A percentile compares a stretch with the other conserved stretches of the same genome.
Conservation (phyloP, 2,797 vertebrate genomes). For the Tokudaia tokunoshimensis region DNA sequence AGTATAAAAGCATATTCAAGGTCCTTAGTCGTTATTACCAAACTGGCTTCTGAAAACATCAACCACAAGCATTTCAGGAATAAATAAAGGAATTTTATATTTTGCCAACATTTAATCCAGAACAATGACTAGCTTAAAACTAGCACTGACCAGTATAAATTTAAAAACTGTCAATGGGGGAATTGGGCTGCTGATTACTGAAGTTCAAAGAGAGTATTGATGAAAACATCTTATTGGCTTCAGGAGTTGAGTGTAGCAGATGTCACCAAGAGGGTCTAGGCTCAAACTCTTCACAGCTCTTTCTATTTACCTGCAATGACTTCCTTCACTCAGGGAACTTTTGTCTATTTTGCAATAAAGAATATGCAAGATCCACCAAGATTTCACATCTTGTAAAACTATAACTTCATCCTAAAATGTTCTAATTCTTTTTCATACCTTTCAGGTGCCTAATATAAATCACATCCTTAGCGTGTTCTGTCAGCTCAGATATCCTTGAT, state of each 20-base stretch:
- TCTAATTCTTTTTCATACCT: not conserved
- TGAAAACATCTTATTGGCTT: not conserved
- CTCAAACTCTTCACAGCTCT: not conserved
- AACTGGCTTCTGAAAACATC: not conserved
- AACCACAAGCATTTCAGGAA: not conserved
- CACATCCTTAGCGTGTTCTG: not conserved
- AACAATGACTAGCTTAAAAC: not conserved
- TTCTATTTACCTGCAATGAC: not conserved
- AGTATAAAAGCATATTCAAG: not conserved
- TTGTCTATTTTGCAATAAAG: not conserved
- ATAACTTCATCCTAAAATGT: not conserved
- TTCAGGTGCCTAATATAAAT: not conserved
- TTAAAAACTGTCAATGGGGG: not conserved
- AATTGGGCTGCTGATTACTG: not conserved
- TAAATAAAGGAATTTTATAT: not conserved
- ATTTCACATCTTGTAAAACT: not conserved
- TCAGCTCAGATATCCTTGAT: not conserved
- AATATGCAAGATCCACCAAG: not conserved
- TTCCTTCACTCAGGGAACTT: not conserved
- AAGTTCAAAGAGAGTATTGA: not conserved
- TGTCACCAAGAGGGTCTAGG: not conserved
- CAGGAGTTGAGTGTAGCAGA: not conserved
- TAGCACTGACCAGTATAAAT: not conserved
- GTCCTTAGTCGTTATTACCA: not conserved
- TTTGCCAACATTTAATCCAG: conserved; percentile 17